Conservation (phyloP, 2,113 vertebrate species). For the Alaudala cheleensis region DNA sequence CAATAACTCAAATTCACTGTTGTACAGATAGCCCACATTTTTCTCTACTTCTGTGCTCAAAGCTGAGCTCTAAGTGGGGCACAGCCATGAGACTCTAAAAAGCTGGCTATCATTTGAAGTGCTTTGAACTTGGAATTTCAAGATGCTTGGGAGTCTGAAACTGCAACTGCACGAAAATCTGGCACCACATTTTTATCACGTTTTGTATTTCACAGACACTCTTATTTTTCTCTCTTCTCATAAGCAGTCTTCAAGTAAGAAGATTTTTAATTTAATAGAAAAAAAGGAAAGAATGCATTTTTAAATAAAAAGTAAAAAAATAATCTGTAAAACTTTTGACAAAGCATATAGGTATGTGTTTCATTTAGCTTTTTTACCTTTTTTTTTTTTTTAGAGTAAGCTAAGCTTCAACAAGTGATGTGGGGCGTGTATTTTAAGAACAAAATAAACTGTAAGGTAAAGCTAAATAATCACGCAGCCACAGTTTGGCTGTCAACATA, state of each 20-base stretch:
- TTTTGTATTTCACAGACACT: neutral
- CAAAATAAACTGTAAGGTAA: neutral
- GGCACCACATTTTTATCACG: neutral
- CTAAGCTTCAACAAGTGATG: neutral
- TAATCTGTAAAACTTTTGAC: neutral
- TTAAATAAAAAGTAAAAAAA: neutral
- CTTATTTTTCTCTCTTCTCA: neutral
- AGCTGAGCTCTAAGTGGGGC: neutral
- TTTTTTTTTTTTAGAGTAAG: neutral
- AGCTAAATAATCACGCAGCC: neutral
- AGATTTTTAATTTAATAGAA: neutral
- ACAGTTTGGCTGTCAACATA: neutral
- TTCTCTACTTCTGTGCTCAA: neutral
- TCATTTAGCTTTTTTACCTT: neutral
- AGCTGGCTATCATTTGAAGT: neutral
- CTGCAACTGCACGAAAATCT: neutral
- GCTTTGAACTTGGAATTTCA: constrained; percentile 36
- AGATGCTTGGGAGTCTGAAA: neutral
- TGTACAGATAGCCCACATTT: neutral
- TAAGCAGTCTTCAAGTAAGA: neutral
- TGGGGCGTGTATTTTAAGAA: neutral
- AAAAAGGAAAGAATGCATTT: neutral
- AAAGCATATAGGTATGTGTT: neutral
- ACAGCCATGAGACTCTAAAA: neutral
- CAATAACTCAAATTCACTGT: neutral